Base-by-base conservation (phyloP, 1,140 invertebrate species). In the Ctenoplectra terminalis region DNA sequence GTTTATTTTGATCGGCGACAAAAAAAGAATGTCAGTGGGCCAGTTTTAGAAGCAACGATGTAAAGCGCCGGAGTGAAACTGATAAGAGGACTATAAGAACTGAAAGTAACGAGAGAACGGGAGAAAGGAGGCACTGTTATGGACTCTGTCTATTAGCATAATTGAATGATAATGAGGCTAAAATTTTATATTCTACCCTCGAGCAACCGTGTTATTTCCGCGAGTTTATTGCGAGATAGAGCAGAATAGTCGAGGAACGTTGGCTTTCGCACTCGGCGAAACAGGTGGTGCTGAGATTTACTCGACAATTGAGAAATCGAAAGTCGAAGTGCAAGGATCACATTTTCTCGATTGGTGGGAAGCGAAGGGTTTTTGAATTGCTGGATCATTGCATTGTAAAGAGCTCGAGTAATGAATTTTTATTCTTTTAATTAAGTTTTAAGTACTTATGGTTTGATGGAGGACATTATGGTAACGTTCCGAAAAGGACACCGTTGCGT, bases 91-190 rank as follows among this genome's bases (percentile, higher is more conserved):
- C 20, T 8, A 31, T 1, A 31, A 43, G 31, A 70, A 71, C 29
- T 52, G 58, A 31, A 43, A 80, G 60, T 20, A 26, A 13, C 74
- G 73, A 54, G 54, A 80, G 64, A 48, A 1, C 66, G 48, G 31
- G 70, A 69, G 52, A 67, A 61, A 76, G 64, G 63, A 26, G 64
- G 17, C 29, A 58, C 56, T 17, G 72, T 66, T 63, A 48, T 20
- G n/a, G 60, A 50, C 37, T 1, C 5, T 9, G 34, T 9, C n/a
- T 7, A 54, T 83, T 83, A 79, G 60, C 67, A 83, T 83, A 73
- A 83, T 83, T 60, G 76, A 83, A 66, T 67, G 81, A 54, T 83
- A 73, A 80, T 52, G 61, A 79, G 56, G 31, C 9, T 43, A 61
- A 34, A 64, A 67, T 50, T 80, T 58, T 48, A 56, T 67, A 50